Conservation (phyloP, 2,888 invertebrate genomes). For the Acronicta psi region DNA sequence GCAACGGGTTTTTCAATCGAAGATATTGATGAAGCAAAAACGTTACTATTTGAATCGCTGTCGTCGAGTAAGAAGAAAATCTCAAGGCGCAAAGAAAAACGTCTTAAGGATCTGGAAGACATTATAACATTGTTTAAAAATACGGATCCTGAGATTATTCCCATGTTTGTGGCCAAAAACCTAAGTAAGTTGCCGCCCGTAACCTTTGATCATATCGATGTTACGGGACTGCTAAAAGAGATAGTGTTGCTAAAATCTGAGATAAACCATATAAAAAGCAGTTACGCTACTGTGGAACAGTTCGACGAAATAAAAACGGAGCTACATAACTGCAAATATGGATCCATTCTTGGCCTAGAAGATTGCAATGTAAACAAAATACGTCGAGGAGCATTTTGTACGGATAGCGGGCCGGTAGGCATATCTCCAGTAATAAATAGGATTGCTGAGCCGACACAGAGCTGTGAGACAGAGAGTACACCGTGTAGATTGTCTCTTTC, state of each 20-base stretch:
- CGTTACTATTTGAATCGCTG: not conserved
- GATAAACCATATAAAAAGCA: not conserved
- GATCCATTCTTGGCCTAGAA: constrained; percentile 1
- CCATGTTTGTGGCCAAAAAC: not conserved
- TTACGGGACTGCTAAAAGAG: not conserved
- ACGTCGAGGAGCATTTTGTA: constrained; percentile 2
- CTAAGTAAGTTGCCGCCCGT: not conserved
- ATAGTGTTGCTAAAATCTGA: not conserved
- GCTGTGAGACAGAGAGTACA: not conserved
- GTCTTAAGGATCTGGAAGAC: not conserved
- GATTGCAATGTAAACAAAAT: constrained; percentile 3
- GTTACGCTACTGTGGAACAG: not conserved
- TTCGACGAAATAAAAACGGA: constrained; percentile 2
- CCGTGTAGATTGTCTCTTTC: not conserved
- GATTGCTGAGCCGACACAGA: constrained; percentile 3
- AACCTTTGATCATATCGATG: not conserved
- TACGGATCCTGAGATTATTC: not conserved
- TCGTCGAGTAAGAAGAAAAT: constrained; percentile 1
- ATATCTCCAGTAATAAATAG: not conserved
- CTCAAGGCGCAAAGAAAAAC: not conserved
- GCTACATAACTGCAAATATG: constrained; percentile 3
- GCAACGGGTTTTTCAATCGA: not conserved
- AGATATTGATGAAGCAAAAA: constrained; percentile 2
- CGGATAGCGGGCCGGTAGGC: constrained; percentile 3
- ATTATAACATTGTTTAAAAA: not conserved